phyloP scores from a whole-genome alignment of 2,113 vertebrate genomes.

The Coregonus clupeaformis region DNA sequence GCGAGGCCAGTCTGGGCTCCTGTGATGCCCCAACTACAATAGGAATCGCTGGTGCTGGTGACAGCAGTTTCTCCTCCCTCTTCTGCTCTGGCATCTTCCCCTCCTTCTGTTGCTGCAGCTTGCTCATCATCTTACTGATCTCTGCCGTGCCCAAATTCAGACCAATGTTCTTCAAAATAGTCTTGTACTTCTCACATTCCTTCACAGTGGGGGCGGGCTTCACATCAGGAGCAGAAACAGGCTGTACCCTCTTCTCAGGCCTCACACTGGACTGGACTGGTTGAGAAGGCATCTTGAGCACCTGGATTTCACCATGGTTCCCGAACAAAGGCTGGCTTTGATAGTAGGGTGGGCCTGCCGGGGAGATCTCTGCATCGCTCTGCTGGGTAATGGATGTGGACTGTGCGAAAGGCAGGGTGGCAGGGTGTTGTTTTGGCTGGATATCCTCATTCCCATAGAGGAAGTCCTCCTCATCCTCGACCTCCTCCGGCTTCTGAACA shows the following conservation, averaged over 20 bases:
- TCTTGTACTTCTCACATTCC: conserved; percentile 81
- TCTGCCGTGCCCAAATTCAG: conserved; percentile 81
- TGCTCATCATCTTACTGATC: conserved; percentile 77
- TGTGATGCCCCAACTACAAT: not conserved
- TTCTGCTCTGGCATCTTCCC: conserved; percentile 14
- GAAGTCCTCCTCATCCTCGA: conserved; percentile 94
- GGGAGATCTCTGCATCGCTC: not conserved
- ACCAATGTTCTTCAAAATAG: conserved; percentile 86
- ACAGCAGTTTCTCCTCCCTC: conserved; percentile 19
- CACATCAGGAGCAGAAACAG: not conserved
- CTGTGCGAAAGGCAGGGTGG: conserved; percentile 20
- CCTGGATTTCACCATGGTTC: not conserved
- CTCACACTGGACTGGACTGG: conserved; percentile 4
- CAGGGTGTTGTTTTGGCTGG: conserved; percentile 15
- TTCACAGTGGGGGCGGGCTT: conserved; percentile 4
- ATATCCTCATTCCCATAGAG: conserved; percentile 81
- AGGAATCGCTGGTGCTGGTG: conserved; percentile 41
- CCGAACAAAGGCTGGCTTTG: conserved; percentile 8
- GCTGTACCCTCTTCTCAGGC: conserved; percentile 16
- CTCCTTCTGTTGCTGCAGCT: conserved; percentile 74
- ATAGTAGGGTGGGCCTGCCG: not conserved
- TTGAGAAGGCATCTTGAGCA: conserved; percentile 8
- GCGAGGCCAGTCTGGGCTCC: not conserved
- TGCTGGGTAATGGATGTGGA: conserved; percentile 2
- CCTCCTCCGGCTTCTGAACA: conserved; percentile 56